Evolutionary conservation across 2,888 invertebrate genomes (phyloP).

Genomic region (Mythimna ferrago): DNA sequence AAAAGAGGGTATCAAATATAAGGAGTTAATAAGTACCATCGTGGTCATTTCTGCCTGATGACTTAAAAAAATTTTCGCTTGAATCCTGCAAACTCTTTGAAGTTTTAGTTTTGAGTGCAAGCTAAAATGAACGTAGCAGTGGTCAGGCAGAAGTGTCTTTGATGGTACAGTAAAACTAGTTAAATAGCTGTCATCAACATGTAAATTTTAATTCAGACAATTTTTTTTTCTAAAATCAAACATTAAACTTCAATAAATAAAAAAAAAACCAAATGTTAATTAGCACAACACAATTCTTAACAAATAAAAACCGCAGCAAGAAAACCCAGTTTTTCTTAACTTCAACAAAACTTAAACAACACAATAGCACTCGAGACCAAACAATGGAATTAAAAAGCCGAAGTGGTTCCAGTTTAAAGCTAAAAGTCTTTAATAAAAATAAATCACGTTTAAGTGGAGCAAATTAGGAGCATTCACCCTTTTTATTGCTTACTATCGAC

Average conservation of each 20-base stretch:
- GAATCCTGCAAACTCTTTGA: no score
- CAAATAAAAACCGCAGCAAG: background rate
- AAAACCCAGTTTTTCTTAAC: constrained; percentile 4
- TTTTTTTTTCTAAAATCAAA: no score
- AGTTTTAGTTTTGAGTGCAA: no score
- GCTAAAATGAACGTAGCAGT: no score
- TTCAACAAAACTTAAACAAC: constrained; percentile 16
- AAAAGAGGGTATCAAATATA: no score
- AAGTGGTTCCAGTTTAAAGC: constrained; percentile 43
- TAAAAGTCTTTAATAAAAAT: constrained; percentile 59
- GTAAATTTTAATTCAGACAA: no score
- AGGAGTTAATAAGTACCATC: no score
- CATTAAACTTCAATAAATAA: no score
- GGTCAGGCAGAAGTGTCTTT: no score
- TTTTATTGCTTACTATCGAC: constrained; percentile 65
- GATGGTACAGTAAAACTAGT: background rate
- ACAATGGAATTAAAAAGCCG: constrained; percentile 46
- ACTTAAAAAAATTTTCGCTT: no score
- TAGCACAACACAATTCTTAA: constrained; percentile 9
- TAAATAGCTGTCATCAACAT: no score
- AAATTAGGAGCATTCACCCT: constrained; percentile 66
- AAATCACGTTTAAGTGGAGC: constrained; percentile 61
- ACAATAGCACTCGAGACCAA: constrained; percentile 29
- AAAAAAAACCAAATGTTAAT: constrained; percentile 17
- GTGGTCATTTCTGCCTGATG: no score